Evolutionary conservation across 2,888 invertebrate genomes (phyloP).

Genomic region (Achlya flavicornis): DNA sequence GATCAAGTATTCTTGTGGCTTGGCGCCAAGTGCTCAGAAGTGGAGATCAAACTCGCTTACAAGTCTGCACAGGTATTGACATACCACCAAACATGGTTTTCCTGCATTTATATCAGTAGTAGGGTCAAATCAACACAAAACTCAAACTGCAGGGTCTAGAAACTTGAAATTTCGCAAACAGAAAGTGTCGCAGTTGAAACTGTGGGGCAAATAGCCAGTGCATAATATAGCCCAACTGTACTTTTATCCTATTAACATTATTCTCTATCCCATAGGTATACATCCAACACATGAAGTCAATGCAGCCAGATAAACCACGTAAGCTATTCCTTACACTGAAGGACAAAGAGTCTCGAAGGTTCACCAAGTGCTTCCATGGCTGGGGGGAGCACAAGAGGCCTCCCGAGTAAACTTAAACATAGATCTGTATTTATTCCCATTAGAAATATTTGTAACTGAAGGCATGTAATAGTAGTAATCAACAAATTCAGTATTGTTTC

Average conservation of each 20-base stretch:
- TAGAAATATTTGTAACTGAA: slow-evolving; percentile 13
- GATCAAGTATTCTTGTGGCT: slow-evolving; percentile 99
- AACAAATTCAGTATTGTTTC: slow-evolving; percentile 17
- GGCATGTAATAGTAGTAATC: slow-evolving; percentile 23
- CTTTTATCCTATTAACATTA: background rate
- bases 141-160: no score
- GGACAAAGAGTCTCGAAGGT: slow-evolving; percentile 96
- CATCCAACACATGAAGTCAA: slow-evolving; percentile 97
- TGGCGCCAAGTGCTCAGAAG: slow-evolving; percentile 98
- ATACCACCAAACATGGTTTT: background rate
- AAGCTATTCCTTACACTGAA: slow-evolving; percentile 97
- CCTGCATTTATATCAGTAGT: background rate
- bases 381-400: slow-evolving; percentile 96
- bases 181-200: no score
- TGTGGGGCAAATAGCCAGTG: no score
- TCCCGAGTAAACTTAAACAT: slow-evolving; percentile 83
- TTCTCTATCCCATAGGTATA: slow-evolving; percentile 88
- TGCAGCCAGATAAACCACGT: slow-evolving; percentile 95
- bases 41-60: slow-evolving; percentile 98
- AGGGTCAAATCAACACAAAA: no score
- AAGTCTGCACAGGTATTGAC: slow-evolving; percentile 95
- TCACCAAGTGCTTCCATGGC: slow-evolving; percentile 99
- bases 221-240: no score
- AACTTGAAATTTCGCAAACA: no score
- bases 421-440: slow-evolving; percentile 17